These are phyloP conservation scores for Nephrotoma guestfalica DNA, from an alignment of 2,888 invertebrate species.

Conservation along the genomic window DNA sequence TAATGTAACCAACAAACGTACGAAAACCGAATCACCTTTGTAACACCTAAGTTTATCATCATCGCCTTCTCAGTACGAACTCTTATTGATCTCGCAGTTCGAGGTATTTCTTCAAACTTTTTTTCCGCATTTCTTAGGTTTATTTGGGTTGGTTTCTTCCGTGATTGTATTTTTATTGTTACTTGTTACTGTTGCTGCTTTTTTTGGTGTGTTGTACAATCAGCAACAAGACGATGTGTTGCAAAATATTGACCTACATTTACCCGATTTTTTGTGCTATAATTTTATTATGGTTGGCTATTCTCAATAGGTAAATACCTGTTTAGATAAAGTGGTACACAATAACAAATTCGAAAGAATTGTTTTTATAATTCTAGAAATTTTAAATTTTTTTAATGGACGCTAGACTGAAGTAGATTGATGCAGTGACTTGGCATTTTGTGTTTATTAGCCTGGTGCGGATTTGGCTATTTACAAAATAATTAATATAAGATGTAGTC, in stretches of 20 bases:
- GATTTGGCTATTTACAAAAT: neutral
- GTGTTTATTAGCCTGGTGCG: neutral
- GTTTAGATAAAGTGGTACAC: neutral
- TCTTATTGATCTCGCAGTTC: neutral
- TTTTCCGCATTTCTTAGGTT: neutral
- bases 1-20: neutral
- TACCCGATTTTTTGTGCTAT: neutral
- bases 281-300: neutral
- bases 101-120: neutral
- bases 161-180: neutral
- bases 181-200: neutral
- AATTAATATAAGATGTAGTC: neutral
- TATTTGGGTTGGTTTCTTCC: neutral
- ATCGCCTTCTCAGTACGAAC: neutral
- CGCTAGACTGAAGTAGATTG: neutral
- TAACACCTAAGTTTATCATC: neutral
- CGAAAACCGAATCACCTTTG: neutral
- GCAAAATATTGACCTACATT: neutral
- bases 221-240: neutral
- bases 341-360: neutral
- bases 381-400: neutral
- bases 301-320: neutral
- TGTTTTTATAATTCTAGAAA: neutral
- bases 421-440: neutral
- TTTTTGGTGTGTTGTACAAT: neutral